Evolutionary conservation across 2,113 vertebrate genomes (phyloP), one percentile per base, ranked within the genome.

Genomic region (Ailurus styani): DNA sequence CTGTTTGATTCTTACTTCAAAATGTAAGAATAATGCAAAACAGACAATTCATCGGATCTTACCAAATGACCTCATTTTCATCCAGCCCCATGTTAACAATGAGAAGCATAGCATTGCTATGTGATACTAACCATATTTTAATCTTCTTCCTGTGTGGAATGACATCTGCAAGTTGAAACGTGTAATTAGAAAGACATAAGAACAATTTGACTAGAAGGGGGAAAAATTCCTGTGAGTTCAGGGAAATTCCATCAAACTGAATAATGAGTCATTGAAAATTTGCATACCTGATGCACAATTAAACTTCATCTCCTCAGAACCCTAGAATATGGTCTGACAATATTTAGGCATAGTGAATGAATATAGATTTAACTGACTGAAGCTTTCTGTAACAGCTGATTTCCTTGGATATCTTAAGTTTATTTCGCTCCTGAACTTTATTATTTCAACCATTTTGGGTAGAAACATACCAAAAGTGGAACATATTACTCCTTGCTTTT

Each of bases 171-270:
- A 42, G 55, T 85, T 57, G 34, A 90, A 94, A 37, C 5, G n/a
- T 11, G 3, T 45, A 47, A 86, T 86, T 87, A 54, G 31, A 40
- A 97, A 40, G 31, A n/a, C 20, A 18, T 85, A 79, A 84, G 54
- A 73, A 37, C 42, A 62, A 45, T 29, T 18, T 79, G 62, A 75
- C 6, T 21, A 40, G 45, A 8, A 78, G 62, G 64, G 52, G 20
- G 29, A 50, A 66, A 81, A 79, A 87, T 11, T 10, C 57, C 81
- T n/a, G 50, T 83, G 77, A 31, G 86, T 95, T 93, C 57, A 89
- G 95, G 68, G 52, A 96, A 81, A 95, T 95, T 95, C 73, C 87
- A 95, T 87, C 57, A n/a, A 66, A 50, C 42, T 91, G 50, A 88
- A 64, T 31, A 40, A 34, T 7, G 27, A 87, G 83, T 81, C 91